Conservation (phyloP, 2,113 vertebrate genomes). For the Hippocampus guttulatus region DNA sequence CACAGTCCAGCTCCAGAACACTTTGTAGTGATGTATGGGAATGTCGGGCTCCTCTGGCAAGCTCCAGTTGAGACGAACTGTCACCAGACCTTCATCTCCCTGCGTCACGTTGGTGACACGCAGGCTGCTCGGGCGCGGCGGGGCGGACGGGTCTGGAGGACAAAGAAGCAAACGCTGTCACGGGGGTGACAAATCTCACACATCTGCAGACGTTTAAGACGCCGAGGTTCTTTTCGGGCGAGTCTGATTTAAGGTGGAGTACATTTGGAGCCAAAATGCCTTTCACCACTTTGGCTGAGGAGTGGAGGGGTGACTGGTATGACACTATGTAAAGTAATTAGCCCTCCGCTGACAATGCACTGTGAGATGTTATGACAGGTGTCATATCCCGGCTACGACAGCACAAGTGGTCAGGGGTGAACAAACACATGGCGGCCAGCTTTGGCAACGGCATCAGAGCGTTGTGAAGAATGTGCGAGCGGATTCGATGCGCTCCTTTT, state of each 20-base stretch:
- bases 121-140: slow-evolving; percentile 78
- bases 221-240: slow-evolving; percentile 8
- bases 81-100: slow-evolving; percentile 74
- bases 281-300: slow-evolving; percentile 31
- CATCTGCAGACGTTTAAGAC: slow-evolving; percentile 38
- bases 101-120: slow-evolving; percentile 76
- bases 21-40: slow-evolving; percentile 91
- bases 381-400: slow-evolving; percentile 58
- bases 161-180: slow-evolving; percentile 32
- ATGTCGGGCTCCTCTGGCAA: slow-evolving; percentile 83
- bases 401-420: slow-evolving; percentile 54
- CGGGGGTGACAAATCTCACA: neutral
- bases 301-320: slow-evolving; percentile 9
- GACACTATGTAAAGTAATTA: slow-evolving; percentile 59
- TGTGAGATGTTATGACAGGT: slow-evolving; percentile 66
- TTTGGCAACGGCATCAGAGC: slow-evolving; percentile 47
- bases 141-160: slow-evolving; percentile 82
- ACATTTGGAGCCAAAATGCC: slow-evolving; percentile 13
- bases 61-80: slow-evolving; percentile 80
- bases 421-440: slow-evolving; percentile 63
- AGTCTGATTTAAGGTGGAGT: slow-evolving; percentile 20
- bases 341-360: slow-evolving; percentile 51
- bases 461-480: slow-evolving; percentile 7
- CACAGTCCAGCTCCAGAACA: slow-evolving; percentile 89
- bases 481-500: neutral